Evolutionary conservation across 2,888 invertebrate species (phyloP).

Genomic region (Cantharis nigra): DNA sequence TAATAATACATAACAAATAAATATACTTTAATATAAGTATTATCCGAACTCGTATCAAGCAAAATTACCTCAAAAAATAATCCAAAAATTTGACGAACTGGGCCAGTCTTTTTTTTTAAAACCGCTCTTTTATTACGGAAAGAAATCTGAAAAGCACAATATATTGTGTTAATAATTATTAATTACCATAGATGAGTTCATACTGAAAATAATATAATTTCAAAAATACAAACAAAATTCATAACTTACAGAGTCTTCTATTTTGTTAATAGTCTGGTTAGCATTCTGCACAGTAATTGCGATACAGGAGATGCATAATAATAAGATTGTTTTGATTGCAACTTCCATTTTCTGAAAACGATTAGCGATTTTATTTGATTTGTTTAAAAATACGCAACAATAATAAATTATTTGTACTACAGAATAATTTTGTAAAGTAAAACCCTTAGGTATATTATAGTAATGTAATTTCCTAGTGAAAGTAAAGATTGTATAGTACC

Average conservation of each 20-base stretch:
- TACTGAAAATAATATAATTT: not conserved
- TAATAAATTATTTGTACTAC: too few relatives aligned
- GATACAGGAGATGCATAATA: not conserved
- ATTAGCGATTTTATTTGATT: too few relatives aligned
- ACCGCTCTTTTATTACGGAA: constrained; percentile 1
- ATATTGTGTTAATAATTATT: not conserved
- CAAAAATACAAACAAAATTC: not conserved
- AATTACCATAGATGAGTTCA: too few relatives aligned
- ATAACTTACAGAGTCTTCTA: not conserved
- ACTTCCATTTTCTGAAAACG: not conserved
- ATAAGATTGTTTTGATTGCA: not conserved
- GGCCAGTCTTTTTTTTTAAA: constrained; percentile 29
- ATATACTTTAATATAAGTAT: too few relatives aligned
- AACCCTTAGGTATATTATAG: too few relatives aligned
- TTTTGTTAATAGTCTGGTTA: not conserved
- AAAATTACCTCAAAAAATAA: constrained; percentile 49
- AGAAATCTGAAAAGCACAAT: not conserved
- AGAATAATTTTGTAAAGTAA: too few relatives aligned
- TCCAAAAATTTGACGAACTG: constrained; percentile 49
- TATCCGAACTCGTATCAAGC: not conserved
- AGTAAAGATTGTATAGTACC: too few relatives aligned
- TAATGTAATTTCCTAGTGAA: too few relatives aligned
- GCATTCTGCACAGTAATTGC: not conserved
- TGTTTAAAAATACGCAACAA: too few relatives aligned
- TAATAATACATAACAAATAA: not conserved